Percentiles rank a stretch among this genome's conserved stretches.
Evolutionary conservation across 2,888 invertebrate genomes (phyloP).

Genomic region (Gibbula magus): DNA sequence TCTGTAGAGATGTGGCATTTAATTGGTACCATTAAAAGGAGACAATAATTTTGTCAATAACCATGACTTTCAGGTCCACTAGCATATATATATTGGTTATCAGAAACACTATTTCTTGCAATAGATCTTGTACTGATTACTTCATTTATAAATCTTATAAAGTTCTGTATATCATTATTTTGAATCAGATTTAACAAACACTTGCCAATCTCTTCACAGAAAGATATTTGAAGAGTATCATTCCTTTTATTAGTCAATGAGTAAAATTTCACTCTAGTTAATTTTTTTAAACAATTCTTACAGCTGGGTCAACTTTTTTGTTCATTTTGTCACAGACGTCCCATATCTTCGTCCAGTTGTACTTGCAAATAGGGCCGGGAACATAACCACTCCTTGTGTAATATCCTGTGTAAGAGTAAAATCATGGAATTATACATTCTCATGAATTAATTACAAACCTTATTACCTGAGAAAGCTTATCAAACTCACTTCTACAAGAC

Average conservation of each 20-base stretch:
- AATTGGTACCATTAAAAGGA: too few relatives aligned
- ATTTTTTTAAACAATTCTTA: slow-evolving; percentile 32
- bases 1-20: too few relatives aligned
- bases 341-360: slow-evolving; percentile 76
- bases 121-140: too few relatives aligned
- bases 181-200: too few relatives aligned
- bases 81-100: too few relatives aligned
- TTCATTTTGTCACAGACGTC: slow-evolving; percentile 68
- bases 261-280: background rate
- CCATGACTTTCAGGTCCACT: too few relatives aligned
- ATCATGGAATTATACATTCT: background rate
- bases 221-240: background rate
- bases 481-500: background rate
- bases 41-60: too few relatives aligned
- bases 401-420: slow-evolving; percentile 67
- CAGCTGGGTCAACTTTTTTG: slow-evolving; percentile 60
- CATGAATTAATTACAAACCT: too few relatives aligned
- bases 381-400: slow-evolving; percentile 76
- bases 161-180: too few relatives aligned
- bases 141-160: too few relatives aligned
- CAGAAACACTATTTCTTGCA: too few relatives aligned
- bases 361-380: slow-evolving; percentile 75
- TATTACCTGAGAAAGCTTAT: background rate
- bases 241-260: background rate
- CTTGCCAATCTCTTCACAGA: too few relatives aligned